phyloP scores from a whole-genome alignment of 1,140 invertebrate genomes.

The Meteorus sp. region DNA sequence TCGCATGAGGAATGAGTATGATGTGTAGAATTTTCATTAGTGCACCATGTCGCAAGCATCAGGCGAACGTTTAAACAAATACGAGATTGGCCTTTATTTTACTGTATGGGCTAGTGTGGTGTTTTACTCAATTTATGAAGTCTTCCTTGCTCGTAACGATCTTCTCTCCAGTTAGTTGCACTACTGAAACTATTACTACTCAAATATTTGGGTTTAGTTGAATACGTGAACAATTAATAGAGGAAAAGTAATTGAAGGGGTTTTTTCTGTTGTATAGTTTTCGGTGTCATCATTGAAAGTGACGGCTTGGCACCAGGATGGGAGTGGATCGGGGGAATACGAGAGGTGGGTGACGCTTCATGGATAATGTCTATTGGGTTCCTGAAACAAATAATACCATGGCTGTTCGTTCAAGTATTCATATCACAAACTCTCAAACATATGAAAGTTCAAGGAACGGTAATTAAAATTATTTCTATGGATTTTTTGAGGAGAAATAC shows the following conservation, averaged over 20 bases:
- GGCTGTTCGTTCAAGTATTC: conserved; percentile 52
- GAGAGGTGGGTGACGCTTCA: conserved; percentile 61
- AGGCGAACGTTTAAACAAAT: too few species aligned
- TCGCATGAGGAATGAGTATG: too few species aligned
- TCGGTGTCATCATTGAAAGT: conserved; percentile 38
- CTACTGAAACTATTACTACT: too few species aligned
- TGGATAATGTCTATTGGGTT: conserved; percentile 59
- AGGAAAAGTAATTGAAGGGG: neutral
- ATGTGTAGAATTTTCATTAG: too few species aligned
- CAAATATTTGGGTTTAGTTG: conserved; percentile 36
- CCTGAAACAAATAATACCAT: conserved; percentile 48
- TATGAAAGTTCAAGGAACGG: conserved; percentile 21
- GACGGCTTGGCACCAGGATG: conserved; percentile 58
- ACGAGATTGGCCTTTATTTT: conserved; percentile 42
- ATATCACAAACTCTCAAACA: conserved; percentile 47
- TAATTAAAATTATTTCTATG: too few species aligned
- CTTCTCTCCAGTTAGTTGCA: too few species aligned
- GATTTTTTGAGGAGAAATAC: conserved; percentile 14
- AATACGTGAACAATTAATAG: conserved; percentile 10
- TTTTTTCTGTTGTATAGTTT: conserved; percentile 41
- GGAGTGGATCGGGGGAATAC: conserved; percentile 52
- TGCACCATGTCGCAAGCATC: too few species aligned
- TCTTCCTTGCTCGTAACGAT: conserved; percentile 42
- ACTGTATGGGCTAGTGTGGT: conserved; percentile 42
- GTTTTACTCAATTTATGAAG: conserved; percentile 47